Percentiles rank a stretch among this genome's conserved stretches.
Conservation (phyloP, 1,140 invertebrate species). For the Xylocopa sonorina region DNA sequence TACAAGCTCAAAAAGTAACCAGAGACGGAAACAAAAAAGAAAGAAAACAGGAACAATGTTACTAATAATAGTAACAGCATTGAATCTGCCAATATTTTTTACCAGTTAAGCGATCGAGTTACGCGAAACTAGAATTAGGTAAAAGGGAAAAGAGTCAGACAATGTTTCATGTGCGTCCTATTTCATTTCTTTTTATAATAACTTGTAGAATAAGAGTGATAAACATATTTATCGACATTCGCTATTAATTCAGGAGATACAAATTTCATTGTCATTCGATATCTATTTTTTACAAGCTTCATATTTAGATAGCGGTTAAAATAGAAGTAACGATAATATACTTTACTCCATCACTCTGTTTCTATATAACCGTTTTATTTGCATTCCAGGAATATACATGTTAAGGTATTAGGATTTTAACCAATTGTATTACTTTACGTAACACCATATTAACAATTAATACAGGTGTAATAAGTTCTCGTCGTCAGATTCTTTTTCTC, state of each 20-base stretch:
- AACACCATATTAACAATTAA: slow-evolving; percentile 37
- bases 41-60: slow-evolving; percentile 52
- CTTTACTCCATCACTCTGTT: slow-evolving; percentile 29
- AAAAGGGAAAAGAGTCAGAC: slow-evolving; percentile 42
- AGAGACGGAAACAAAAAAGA: slow-evolving; percentile 14
- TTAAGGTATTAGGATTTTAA: slow-evolving; percentile 55
- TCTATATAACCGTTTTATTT: slow-evolving; percentile 56
- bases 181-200: slow-evolving; percentile 54
- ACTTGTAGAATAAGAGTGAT: slow-evolving; percentile 56
- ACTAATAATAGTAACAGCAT: slow-evolving; percentile 60
- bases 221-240: slow-evolving; percentile 48
- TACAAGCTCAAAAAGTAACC: slow-evolving; percentile 49
- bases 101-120: slow-evolving; percentile 57
- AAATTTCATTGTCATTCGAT: slow-evolving; percentile 22
- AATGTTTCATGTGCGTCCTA: slow-evolving; percentile 42
- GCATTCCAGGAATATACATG: slow-evolving; percentile 61
- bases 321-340: slow-evolving; percentile 3
- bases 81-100: slow-evolving; percentile 68
- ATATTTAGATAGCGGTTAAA: slow-evolving; percentile 33
- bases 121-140: slow-evolving; percentile 57
- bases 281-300: slow-evolving; percentile 27
- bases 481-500: slow-evolving; percentile 44
- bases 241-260: slow-evolving; percentile 21
- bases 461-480: slow-evolving; percentile 43
- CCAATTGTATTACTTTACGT: slow-evolving; percentile 56